These are phyloP conservation scores for Sterrhoptilus dennistouni DNA, from an alignment of 2,113 vertebrate species.

Conservation along the genomic window DNA sequence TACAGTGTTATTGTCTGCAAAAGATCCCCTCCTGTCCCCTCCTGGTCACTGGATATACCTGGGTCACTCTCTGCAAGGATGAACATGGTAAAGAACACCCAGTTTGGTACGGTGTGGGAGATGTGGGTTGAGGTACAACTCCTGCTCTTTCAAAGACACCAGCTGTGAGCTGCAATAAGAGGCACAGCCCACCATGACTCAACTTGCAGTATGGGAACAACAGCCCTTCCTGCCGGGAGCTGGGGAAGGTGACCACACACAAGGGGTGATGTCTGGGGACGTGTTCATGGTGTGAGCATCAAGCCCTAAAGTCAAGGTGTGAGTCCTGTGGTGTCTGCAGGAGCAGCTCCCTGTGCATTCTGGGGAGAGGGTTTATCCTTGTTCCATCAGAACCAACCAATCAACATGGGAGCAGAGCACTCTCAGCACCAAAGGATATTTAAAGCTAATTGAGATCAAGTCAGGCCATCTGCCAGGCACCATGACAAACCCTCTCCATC, in stretches of 20 bases:
- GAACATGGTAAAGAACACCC: neutral
- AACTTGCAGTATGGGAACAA: neutral
- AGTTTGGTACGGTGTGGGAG: neutral
- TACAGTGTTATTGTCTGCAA: neutral
- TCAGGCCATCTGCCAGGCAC: neutral
- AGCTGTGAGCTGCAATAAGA: neutral
- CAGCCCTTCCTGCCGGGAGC: neutral
- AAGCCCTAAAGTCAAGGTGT: neutral
- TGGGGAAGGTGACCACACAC: neutral
- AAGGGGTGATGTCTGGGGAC: accelerated
- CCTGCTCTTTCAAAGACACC: neutral
- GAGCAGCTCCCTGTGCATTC: neutral
- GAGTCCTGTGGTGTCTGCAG: neutral
- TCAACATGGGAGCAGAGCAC: neutral
- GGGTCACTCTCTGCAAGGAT: neutral
- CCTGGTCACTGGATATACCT: neutral
- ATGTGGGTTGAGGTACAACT: neutral
- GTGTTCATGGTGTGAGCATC: neutral
- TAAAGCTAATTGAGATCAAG: neutral
- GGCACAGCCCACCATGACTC: neutral
- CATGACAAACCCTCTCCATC: neutral
- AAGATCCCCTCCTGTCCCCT: neutral
- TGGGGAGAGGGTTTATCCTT: neutral
- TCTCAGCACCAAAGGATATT: neutral
- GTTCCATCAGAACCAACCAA: neutral